Evolutionary conservation across 2,113 vertebrate genomes (phyloP).

Genomic region (Picathartes gymnocephalus): DNA sequence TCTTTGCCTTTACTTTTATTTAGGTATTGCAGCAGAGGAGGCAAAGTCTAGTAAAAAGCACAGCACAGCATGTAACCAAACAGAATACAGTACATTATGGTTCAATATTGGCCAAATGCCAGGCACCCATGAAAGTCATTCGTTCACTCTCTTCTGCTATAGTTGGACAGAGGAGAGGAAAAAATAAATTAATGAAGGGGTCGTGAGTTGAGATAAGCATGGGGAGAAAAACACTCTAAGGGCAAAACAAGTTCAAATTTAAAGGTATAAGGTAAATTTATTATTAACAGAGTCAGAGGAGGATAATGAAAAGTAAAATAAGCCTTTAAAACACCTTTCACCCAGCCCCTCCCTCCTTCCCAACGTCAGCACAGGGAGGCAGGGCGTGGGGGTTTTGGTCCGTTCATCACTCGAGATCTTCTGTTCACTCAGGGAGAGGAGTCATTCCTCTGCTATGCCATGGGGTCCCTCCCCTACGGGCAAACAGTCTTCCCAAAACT

Average conservation of each 20-base stretch:
- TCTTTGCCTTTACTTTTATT: background rate
- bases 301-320: background rate
- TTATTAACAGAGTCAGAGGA: background rate
- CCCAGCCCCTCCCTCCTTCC: background rate
- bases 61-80: background rate
- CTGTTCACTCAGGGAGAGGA: background rate
- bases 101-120: background rate
- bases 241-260: background rate
- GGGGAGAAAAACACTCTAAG: background rate
- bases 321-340: background rate
- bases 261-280: background rate
- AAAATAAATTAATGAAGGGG: background rate
- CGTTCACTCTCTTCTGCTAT: background rate
- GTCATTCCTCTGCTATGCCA: background rate
- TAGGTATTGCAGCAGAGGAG: background rate
- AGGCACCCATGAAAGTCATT: background rate
- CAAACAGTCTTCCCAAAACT: background rate
- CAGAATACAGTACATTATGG: background rate
- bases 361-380: background rate
- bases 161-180: background rate
- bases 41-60: background rate
- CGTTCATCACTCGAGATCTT: background rate
- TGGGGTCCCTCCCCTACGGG: background rate
- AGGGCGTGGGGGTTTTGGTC: fast-evolving
- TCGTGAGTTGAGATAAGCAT: background rate